Evolutionary conservation across 2,113 vertebrate genomes (phyloP).

Genomic region (Lonchura striata): DNA sequence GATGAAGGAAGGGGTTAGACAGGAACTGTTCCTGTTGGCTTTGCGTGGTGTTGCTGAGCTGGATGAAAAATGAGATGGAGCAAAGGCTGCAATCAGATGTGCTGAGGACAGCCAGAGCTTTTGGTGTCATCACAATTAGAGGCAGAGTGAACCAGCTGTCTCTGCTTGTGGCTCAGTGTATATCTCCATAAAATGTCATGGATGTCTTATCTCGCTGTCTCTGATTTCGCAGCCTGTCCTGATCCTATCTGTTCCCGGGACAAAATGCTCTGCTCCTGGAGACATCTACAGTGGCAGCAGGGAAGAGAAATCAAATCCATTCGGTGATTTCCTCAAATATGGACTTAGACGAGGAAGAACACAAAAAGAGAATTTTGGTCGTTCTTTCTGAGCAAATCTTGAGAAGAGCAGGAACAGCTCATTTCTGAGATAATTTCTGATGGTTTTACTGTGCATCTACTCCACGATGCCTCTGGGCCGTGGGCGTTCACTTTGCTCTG

Average conservation of each 20-base stretch:
- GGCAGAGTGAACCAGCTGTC: neutral
- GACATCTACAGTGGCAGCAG: neutral
- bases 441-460: neutral
- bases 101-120: neutral
- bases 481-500: neutral
- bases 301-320: neutral
- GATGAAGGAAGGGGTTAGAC: neutral
- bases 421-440: neutral
- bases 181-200: neutral
- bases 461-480: neutral
- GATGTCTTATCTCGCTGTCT: neutral
- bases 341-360: neutral
- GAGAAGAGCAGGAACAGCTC: neutral
- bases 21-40: neutral
- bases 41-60: neutral
- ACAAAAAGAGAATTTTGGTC: neutral
- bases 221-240: neutral
- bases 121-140: neutral
- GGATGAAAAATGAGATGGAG: neutral
- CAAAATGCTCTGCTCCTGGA: neutral
- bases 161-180: neutral
- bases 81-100: neutral
- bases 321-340: neutral
- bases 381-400: neutral
- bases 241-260: neutral